phyloP scores from a whole-genome alignment of 2,113 vertebrate species.

The Etia nguti region DNA sequence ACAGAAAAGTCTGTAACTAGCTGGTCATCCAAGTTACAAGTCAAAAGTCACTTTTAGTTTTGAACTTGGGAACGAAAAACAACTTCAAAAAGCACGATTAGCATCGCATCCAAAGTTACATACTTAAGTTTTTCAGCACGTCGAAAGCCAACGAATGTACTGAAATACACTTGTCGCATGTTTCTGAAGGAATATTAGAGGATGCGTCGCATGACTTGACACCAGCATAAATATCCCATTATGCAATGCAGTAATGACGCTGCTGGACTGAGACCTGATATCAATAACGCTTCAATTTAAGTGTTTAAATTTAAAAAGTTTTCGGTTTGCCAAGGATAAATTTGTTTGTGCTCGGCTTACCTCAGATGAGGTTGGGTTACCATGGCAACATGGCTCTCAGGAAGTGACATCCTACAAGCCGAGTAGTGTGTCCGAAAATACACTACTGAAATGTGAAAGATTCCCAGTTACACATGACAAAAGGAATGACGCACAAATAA shows the following conservation, averaged over 20 bases:
- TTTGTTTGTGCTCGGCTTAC: neutral
- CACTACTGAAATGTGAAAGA: neutral
- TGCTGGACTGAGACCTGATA: neutral
- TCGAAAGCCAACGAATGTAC: neutral
- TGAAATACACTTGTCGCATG: neutral
- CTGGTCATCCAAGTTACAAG: neutral
- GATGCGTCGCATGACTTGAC: neutral
- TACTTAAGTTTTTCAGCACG: neutral
- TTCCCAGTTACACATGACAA: neutral
- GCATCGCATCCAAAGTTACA: neutral
- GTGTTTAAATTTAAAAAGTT: neutral
- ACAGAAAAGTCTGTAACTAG: neutral
- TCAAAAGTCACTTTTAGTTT: neutral
- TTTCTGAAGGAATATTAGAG: neutral
- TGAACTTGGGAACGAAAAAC: neutral
- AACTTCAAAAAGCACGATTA: rapidly evolving
- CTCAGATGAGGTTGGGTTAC: neutral
- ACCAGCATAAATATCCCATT: neutral
- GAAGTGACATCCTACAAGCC: neutral
- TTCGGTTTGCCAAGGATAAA: neutral
- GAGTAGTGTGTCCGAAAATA: neutral
- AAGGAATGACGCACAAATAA: neutral
- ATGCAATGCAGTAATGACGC: neutral
- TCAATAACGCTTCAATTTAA: neutral
- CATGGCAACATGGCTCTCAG: neutral